phyloP scores from a whole-genome alignment of 2,888 invertebrate species.

The Dinocampus coccinellae region DNA sequence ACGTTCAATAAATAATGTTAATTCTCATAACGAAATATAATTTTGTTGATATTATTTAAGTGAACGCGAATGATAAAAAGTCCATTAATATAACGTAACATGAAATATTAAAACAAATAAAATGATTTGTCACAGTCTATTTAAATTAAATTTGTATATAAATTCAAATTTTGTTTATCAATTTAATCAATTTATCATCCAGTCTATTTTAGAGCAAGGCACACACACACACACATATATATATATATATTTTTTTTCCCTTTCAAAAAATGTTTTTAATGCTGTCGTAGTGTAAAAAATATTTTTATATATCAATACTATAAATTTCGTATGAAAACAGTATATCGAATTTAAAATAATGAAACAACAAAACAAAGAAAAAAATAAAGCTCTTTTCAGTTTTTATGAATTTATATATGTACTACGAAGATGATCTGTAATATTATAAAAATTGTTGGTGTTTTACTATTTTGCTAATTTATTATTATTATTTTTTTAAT shows the following conservation, averaged over 20 bases:
- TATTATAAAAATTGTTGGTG: neutral
- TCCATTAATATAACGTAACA: neutral
- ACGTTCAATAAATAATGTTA: slow-evolving; percentile 6
- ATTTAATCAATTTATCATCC: neutral
- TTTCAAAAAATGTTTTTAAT: neutral
- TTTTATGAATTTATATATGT: neutral
- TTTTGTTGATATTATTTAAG: neutral
- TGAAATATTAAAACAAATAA: neutral
- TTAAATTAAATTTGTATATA: neutral
- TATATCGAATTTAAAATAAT: neutral
- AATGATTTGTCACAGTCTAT: neutral
- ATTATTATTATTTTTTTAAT: neutral
- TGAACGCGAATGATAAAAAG: neutral
- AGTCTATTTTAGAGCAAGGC: neutral
- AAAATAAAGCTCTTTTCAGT: neutral
- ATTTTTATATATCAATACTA: neutral
- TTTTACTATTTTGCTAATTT: neutral
- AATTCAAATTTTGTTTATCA: neutral
- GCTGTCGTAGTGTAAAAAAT: neutral
- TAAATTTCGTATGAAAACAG: neutral
- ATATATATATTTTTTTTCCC: too few species aligned
- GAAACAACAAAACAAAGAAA: neutral
- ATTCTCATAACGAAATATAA: neutral
- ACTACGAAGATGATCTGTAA: neutral
- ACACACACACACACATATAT: too few species aligned